Percentiles rank a stretch among this genome's conserved stretches.
Evolutionary conservation across 2,888 invertebrate genomes (phyloP).

Genomic region (Ornithoptera alexandrae): DNA sequence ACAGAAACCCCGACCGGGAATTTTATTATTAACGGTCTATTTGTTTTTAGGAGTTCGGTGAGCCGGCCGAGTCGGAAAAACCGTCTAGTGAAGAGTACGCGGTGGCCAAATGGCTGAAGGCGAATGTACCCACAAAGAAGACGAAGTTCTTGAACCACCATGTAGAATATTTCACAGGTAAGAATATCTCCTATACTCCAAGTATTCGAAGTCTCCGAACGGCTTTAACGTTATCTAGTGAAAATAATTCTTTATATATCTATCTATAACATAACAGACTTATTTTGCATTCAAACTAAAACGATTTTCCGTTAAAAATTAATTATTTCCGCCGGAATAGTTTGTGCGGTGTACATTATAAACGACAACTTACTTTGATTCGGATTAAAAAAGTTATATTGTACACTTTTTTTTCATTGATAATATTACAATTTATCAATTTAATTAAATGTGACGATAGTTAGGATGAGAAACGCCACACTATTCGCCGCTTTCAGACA

Average conservation of each 20-base stretch:
- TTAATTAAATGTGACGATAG: too few species aligned
- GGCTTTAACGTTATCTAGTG: too few species aligned
- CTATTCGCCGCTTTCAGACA: too few species aligned
- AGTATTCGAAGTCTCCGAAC: not conserved
- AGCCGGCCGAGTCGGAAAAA: slow-evolving; percentile 81
- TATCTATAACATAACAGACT: too few species aligned
- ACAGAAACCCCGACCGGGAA: too few species aligned
- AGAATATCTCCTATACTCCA: not conserved
- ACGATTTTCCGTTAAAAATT: slow-evolving; percentile 3
- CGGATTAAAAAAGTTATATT: too few species aligned
- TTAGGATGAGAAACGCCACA: too few species aligned
- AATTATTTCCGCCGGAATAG: slow-evolving; percentile 2
- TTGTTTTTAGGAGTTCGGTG: slow-evolving; percentile 63
- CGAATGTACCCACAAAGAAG: slow-evolving; percentile 95
- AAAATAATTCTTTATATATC: too few species aligned
- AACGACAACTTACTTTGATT: not conserved
- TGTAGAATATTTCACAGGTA: slow-evolving; percentile 96
- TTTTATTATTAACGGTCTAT: not conserved
- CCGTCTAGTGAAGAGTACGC: slow-evolving; percentile 94
- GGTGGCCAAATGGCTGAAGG: slow-evolving; percentile 96
- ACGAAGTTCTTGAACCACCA: slow-evolving; percentile 98
- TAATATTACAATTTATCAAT: too few species aligned
- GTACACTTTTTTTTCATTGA: too few species aligned
- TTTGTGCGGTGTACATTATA: not conserved
- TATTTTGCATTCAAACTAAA: not conserved